Percentiles rank a stretch among this genome's conserved stretches.
Conservation (phyloP, 1,140 invertebrate genomes). For the Achatina immaculata region DNA sequence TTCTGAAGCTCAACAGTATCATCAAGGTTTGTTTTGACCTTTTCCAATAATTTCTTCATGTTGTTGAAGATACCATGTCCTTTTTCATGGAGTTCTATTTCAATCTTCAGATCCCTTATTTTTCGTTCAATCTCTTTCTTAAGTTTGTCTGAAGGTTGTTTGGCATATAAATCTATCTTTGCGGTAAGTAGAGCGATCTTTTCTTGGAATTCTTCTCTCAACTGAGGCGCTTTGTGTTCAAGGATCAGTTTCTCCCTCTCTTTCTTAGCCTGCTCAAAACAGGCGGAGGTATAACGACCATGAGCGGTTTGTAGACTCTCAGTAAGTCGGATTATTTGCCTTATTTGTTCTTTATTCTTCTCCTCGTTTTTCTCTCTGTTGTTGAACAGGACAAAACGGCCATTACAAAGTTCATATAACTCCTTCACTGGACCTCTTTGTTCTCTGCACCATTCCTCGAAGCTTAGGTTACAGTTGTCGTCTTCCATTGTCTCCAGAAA, state of each 20-base stretch:
- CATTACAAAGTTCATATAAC: background rate
- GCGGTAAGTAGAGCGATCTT: background rate
- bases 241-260: background rate
- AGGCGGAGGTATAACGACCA: background rate
- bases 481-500: background rate
- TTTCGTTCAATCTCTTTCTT: background rate
- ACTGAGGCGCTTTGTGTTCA: background rate
- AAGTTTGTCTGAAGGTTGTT: background rate
- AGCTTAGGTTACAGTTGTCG: too few species aligned
- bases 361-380: background rate
- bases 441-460: background rate
- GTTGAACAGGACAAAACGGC: conserved; percentile 1
- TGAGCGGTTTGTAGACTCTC: background rate
- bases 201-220: background rate
- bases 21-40: background rate
- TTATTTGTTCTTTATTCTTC: background rate
- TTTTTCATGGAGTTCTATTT: background rate
- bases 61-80: background rate
- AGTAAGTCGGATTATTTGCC: background rate
- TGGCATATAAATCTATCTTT: background rate
- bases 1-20: background rate
- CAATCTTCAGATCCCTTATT: background rate
- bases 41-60: too few species aligned
- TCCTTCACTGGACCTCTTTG: background rate
- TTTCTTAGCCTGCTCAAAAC: background rate